Evolutionary conservation across 2,888 invertebrate genomes (phyloP).

Genomic region (Pristionchus fissidentatus): DNA sequence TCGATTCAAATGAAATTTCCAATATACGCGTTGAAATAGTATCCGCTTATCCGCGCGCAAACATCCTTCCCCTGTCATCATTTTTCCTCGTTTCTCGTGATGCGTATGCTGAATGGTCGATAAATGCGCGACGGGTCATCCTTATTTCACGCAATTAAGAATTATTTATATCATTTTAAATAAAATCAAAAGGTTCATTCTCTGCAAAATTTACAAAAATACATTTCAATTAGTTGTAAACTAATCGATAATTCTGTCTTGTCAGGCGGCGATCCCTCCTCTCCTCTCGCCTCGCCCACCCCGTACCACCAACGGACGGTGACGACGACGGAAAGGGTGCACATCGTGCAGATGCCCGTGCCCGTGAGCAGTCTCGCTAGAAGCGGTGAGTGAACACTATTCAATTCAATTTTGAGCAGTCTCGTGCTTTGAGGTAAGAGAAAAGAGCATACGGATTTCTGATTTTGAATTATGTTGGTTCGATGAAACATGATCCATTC

Average conservation of each 20-base stretch:
- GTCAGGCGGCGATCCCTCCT: slow-evolving; percentile 45
- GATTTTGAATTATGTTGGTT: too few species aligned
- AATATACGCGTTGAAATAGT: neutral
- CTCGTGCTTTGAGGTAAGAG: too few species aligned
- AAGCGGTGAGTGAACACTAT: slow-evolving; percentile 41
- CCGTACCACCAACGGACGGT: slow-evolving; percentile 48
- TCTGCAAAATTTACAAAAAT: neutral
- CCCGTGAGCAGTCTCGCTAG: slow-evolving; percentile 33
- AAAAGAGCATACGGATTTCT: too few species aligned
- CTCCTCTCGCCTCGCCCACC: slow-evolving; percentile 23
- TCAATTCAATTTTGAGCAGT: too few species aligned
- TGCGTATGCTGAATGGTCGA: too few species aligned
- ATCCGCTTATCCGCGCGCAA: neutral
- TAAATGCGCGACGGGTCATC: too few species aligned
- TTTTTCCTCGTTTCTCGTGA: neutral
- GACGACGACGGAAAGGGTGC: slow-evolving; percentile 47
- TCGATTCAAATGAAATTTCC: neutral
- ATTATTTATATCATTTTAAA: too few species aligned
- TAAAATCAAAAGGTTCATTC: too few species aligned
- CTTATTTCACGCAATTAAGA: too few species aligned
- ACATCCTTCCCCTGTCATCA: slow-evolving; percentile 3
- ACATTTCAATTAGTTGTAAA: neutral
- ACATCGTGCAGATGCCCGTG: slow-evolving; percentile 50
- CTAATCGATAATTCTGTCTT: neutral
- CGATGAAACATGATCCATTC: too few species aligned